These are phyloP conservation scores for Chrysodeixis includens DNA, from an alignment of 2,888 invertebrate species.

Conservation along the genomic window DNA sequence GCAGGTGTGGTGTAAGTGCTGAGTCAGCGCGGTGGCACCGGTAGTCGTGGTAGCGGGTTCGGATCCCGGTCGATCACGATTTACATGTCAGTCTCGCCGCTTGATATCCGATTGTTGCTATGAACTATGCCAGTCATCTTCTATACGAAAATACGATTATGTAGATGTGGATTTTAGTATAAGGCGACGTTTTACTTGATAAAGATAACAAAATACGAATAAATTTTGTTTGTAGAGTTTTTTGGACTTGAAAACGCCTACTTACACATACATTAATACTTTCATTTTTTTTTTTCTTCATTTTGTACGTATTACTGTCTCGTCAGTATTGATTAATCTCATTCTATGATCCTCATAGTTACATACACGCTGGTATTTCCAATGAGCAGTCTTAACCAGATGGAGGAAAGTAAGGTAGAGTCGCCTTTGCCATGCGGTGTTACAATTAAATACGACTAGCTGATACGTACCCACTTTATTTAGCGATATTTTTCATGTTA, in stretches of 20 bases:
- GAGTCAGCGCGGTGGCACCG: slow-evolving; percentile 87
- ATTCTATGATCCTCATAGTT: too few species aligned
- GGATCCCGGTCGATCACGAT: slow-evolving; percentile 85
- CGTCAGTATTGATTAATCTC: too few species aligned
- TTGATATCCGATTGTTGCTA: slow-evolving; percentile 84
- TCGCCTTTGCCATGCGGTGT: too few species aligned
- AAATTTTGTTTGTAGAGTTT: background rate
- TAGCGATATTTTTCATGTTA: too few species aligned
- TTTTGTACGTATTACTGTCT: too few species aligned
- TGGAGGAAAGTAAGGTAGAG: too few species aligned
- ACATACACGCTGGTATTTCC: too few species aligned
- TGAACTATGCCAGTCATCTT: slow-evolving; percentile 77
- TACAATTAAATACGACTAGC: too few species aligned
- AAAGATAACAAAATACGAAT: slow-evolving; percentile 9
- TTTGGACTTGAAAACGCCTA: background rate
- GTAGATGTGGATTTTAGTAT: slow-evolving; percentile 70
- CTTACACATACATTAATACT: background rate
- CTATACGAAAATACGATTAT: slow-evolving; percentile 79
- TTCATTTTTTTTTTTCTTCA: too few species aligned
- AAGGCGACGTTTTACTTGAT: slow-evolving; percentile 52
- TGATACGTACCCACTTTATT: too few species aligned
- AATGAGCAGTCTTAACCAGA: too few species aligned
- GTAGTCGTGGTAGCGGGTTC: slow-evolving; percentile 87
- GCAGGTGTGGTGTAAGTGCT: slow-evolving; percentile 85
- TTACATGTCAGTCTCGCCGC: slow-evolving; percentile 88